Evolutionary conservation across 2,888 invertebrate genomes (phyloP).

Genomic region (Spisula solida): DNA sequence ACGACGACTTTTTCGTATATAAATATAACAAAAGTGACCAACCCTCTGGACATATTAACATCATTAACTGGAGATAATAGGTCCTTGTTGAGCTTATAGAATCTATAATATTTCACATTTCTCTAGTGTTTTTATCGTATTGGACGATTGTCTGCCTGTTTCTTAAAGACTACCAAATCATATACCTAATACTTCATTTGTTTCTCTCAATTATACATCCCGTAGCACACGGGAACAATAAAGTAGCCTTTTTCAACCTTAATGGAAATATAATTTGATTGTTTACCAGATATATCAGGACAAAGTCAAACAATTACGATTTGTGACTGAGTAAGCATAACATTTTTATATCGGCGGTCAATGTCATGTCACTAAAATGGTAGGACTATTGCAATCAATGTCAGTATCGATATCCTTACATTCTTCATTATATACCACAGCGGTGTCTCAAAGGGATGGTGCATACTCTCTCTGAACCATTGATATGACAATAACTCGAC

Average conservation of each 20-base stretch:
- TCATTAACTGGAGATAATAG: too few species aligned
- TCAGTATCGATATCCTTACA: neutral
- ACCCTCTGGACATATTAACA: neutral
- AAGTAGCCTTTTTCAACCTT: neutral
- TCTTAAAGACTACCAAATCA: neutral
- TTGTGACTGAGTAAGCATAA: neutral
- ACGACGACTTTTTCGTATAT: neutral
- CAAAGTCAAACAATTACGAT: neutral
- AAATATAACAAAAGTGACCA: neutral
- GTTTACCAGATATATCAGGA: neutral
- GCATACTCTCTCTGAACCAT: neutral
- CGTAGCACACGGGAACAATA: neutral
- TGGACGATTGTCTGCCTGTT: neutral
- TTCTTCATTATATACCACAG: neutral
- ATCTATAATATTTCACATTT: too few species aligned
- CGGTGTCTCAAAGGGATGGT: neutral
- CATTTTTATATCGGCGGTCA: neutral
- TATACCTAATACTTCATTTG: neutral
- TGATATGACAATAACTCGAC: neutral
- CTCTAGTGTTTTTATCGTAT: neutral
- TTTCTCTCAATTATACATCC: neutral
- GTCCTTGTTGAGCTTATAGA: too few species aligned
- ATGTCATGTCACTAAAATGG: neutral
- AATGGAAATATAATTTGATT: neutral
- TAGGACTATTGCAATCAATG: neutral